Conservation (phyloP, 2,797 vertebrate genomes). For the Pipistrellus nathusii region DNA sequence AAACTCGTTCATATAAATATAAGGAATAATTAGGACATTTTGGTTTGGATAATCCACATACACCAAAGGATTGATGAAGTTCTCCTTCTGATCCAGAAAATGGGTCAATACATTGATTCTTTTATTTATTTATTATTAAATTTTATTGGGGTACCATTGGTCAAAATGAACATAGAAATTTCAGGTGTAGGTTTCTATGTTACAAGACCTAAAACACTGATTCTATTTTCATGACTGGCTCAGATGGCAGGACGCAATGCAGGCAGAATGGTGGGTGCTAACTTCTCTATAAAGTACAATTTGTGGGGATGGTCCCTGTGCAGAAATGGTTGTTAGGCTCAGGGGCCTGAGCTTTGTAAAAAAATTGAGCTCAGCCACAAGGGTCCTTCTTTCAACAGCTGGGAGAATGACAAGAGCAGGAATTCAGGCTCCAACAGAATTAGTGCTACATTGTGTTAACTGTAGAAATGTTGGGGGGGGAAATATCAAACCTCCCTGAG, state of each 20-base stretch:
- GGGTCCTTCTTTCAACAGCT: neutral
- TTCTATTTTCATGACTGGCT: neutral
- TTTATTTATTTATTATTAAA: too few species aligned
- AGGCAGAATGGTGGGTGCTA: neutral
- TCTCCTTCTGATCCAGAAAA: neutral
- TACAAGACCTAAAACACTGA: too few species aligned
- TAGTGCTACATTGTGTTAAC: rapidly evolving
- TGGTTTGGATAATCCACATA: neutral
- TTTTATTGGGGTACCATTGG: too few species aligned
- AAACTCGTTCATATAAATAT: neutral
- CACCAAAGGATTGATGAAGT: neutral
- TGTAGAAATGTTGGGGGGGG: neutral
- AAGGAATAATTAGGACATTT: neutral
- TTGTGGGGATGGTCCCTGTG: too few species aligned
- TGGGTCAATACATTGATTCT: neutral
- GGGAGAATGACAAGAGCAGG: neutral
- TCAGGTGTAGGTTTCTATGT: too few species aligned
- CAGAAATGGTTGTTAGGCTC: neutral
- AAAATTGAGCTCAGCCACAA: neutral
- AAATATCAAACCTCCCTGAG: neutral
- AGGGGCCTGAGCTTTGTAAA: neutral
- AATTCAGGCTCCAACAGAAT: neutral
- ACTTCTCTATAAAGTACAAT: neutral
- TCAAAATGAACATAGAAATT: too few species aligned
- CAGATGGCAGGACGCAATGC: neutral